These are phyloP conservation scores for Gortyna flavago DNA, from an alignment of 2,888 invertebrate genomes.

Conservation along the genomic window DNA sequence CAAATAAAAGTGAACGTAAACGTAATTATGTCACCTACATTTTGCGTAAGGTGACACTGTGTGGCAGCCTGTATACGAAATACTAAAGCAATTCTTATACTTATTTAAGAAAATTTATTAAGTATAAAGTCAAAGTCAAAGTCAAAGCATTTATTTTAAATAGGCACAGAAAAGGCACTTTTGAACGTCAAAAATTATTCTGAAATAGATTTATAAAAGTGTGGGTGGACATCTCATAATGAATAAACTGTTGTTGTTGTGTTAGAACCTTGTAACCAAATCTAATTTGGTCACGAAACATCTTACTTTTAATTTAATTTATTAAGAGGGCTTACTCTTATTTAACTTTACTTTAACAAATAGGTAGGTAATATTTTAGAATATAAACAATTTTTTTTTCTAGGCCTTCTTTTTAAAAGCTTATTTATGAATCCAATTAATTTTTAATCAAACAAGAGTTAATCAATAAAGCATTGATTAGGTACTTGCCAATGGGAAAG, in stretches of 20 bases:
- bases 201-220: conserved; percentile 6
- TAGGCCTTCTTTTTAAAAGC: not conserved
- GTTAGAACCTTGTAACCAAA: conserved; percentile 33
- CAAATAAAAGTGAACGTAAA: not conserved
- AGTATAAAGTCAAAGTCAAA: too few relatives aligned
- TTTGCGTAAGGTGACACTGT: conserved; percentile 14
- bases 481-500: not conserved
- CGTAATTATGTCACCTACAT: not conserved
- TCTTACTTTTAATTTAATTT: conserved; percentile 36
- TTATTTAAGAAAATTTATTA: conserved; percentile 32
- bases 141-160: too few relatives aligned
- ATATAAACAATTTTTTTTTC: not conserved
- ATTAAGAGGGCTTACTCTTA: conserved; percentile 10
- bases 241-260: conserved; percentile 40
- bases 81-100: conserved; percentile 10
- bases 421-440: not conserved
- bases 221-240: conserved; percentile 46
- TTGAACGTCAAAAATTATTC: too few relatives aligned
- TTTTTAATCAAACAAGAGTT: not conserved
- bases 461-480: not conserved
- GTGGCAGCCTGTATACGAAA: conserved; percentile 22
- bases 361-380: not conserved
- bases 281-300: conserved; percentile 40
- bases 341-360: not conserved
- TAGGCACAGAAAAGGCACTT: too few relatives aligned